Conservation (phyloP, 2,888 invertebrate genomes). For the Limnephilus marmoratus region DNA sequence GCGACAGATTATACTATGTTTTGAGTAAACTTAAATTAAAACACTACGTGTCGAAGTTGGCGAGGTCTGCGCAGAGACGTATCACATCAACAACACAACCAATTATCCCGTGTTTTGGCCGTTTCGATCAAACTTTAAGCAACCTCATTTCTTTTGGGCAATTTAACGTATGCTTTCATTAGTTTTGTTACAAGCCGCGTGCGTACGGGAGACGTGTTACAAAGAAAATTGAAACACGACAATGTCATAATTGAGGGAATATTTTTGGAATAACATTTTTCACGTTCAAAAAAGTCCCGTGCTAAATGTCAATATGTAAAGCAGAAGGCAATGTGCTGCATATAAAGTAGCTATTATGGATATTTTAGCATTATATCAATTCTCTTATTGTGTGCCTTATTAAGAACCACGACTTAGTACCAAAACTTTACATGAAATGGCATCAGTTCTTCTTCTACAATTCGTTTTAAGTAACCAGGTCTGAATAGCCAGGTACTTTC, state of each 20-base stretch:
- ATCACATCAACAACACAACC: background rate
- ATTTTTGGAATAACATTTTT: background rate
- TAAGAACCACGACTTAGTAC: too few relatives aligned
- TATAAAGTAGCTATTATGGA: background rate
- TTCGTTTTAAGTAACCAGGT: too few relatives aligned
- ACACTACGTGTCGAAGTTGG: background rate
- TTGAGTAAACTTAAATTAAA: background rate
- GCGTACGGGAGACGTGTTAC: constrained; percentile 12
- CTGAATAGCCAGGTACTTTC: too few relatives aligned
- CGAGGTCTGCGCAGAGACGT: background rate
- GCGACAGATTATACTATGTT: background rate
- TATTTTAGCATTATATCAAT: background rate
- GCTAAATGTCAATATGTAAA: background rate
- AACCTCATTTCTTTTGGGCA: background rate
- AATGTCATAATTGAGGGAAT: background rate
- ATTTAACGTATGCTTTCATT: constrained; percentile 10
- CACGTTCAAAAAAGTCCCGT: background rate
- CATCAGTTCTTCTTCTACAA: too few relatives aligned
- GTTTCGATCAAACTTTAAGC: constrained; percentile 6
- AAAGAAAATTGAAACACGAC: constrained; percentile 36
- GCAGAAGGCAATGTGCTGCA: background rate
- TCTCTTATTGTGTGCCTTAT: too few relatives aligned
- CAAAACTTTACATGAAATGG: too few relatives aligned
- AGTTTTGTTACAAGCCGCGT: background rate
- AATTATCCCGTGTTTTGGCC: background rate